Evolutionary conservation across 2,113 vertebrate species (phyloP).

Genomic region (Murina feae): DNA sequence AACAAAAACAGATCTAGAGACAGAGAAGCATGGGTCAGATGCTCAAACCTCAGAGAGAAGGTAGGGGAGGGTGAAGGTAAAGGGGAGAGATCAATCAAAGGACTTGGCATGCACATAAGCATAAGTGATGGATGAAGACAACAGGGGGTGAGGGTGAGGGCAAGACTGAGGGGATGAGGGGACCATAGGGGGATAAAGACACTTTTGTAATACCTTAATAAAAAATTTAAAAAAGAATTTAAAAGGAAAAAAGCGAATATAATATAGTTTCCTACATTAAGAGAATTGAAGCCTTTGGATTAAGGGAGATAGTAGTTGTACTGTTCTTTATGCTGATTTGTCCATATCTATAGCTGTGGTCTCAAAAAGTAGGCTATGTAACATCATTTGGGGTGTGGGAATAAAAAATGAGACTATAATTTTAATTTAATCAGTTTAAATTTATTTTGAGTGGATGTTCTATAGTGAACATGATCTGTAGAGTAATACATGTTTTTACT

Average conservation of each 20-base stretch:
- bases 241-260: not conserved
- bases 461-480: not conserved
- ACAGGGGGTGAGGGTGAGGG: too few relatives aligned
- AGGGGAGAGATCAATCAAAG: too few relatives aligned
- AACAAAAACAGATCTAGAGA: too few relatives aligned
- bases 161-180: too few relatives aligned
- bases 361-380: not conserved
- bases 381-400: not conserved
- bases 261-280: not conserved
- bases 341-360: not conserved
- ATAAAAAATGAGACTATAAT: not conserved
- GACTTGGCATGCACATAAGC: too few relatives aligned
- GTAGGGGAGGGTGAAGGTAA: too few relatives aligned
- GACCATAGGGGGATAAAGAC: too few relatives aligned
- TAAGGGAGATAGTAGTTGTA: not conserved
- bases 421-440: not conserved
- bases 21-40: too few relatives aligned
- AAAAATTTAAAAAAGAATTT: too few relatives aligned
- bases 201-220: too few relatives aligned
- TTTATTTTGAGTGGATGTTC: not conserved
- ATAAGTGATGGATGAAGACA: too few relatives aligned
- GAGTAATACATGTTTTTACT: not conserved
- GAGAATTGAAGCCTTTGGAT: not conserved
- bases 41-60: too few relatives aligned
- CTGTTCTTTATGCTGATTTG: not conserved